Evolutionary conservation across 2,888 invertebrate genomes (phyloP), one percentile per base, ranked within the genome.

Genomic region (Apodemia zela): DNA sequence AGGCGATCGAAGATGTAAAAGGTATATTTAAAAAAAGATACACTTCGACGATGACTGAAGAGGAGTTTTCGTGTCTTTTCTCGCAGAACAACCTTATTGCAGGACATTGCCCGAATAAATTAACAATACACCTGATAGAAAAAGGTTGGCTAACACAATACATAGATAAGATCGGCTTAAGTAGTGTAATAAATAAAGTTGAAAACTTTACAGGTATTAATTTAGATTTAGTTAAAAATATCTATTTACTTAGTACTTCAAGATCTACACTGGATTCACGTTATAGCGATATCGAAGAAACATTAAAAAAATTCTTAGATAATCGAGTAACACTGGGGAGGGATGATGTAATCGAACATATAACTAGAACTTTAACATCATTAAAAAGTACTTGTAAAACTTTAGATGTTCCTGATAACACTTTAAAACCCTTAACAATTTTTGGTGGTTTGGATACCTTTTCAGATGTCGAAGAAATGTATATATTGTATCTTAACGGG

Each of bases 391-490:
- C 63, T 47, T 33, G 33, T 8, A 58, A 63, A 49, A 8, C 35
- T n/a, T 21, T 63, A 13, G 18, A 42, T 6, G 59, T 63, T 13
- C 63, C 63, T 21, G 63, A 63, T n/a, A 63, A 49, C 49, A 63
- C 21, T 59, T 47, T 63, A 18, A 63, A 63, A 59, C 59, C 59
- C n/a, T 17, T 59, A 15, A 49, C 35, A 59, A 4, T 47, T 11
- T 38, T 29, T 59, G 18, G 18, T 18, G 59, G 49, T 18, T 42
- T 49, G 15, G 49, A 59, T 49, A 59, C 35, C 49, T 63, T 63
- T 59, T 35, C 18, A 21, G 47, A 63, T 25, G 49, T 59, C n/a
- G 63, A 63, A 47, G 63, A 63, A 35, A 18, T 63, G 25, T 33
- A 63, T 15, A 29, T 63, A 18, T 49, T 63, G 21, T 21, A 47